Percentiles rank a stretch among this genome's conserved stretches.
Evolutionary conservation across 92 coral and sea anemone genomes (phyloP).

Genomic region (Zoanthus gigantus): DNA sequence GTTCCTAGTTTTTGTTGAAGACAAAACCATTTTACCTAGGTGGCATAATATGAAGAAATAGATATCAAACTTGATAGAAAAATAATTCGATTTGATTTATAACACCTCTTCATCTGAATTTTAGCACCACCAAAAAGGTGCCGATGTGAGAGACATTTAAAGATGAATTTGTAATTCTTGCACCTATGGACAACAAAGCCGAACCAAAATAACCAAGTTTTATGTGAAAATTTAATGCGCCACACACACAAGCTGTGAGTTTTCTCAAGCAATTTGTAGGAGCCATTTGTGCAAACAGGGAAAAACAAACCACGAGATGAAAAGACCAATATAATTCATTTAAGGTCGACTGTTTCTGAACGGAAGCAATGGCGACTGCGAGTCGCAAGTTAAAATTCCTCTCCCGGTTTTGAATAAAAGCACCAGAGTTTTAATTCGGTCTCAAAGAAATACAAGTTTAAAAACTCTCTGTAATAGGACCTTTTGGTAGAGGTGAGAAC

Average conservation of each 20-base stretch:
- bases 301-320: neutral
- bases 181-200: neutral
- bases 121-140: constrained; percentile 30
- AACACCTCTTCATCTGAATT: neutral
- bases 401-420: constrained; percentile 18
- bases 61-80: neutral
- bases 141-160: constrained; percentile 37
- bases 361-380: constrained; percentile 74
- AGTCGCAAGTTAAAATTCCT: constrained; percentile 56
- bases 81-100: constrained; percentile 7
- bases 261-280: neutral
- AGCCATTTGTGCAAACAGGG: neutral
- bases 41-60: no score
- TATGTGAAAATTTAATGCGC: neutral
- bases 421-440: neutral
- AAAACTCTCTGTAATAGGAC: neutral
- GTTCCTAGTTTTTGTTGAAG: no score
- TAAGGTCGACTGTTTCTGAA: constrained; percentile 33
- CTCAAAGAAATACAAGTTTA: no score
- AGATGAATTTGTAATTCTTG: constrained; percentile 31
- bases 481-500: constrained; percentile 38
- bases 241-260: neutral
- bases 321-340: constrained; percentile 28
- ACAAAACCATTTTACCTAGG: neutral
- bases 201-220: neutral